phyloP scores from a whole-genome alignment of 1,140 invertebrate genomes.

The Lanistes nyassanus region DNA sequence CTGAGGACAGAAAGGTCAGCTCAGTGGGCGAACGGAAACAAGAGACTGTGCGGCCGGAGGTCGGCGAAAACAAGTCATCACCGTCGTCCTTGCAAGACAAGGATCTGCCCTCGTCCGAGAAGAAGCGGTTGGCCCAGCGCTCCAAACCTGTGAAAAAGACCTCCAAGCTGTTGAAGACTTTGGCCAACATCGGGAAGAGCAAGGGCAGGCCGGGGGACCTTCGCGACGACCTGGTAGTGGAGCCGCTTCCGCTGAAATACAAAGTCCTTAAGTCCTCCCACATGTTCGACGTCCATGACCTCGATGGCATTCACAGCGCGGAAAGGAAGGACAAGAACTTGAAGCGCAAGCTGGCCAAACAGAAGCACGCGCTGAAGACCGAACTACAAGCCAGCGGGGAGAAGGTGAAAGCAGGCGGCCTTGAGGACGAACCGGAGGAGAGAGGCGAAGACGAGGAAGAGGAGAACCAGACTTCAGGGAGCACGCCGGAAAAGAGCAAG shows the following conservation, averaged over 20 bases:
- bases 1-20: slow-evolving; percentile 14
- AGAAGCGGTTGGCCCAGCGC: not conserved
- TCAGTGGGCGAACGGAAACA: not conserved
- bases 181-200: not conserved
- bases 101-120: not conserved
- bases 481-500: slow-evolving; percentile 13
- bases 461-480: not conserved
- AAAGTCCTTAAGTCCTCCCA: no score
- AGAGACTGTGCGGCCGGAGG: not conserved
- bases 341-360: not conserved
- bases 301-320: no score
- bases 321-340: not conserved
- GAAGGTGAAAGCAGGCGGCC: not conserved
- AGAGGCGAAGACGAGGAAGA: not conserved
- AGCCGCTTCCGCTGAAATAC: no score
- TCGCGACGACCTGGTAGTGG: no score
- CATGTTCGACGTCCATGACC: no score
- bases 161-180: slow-evolving; percentile 8
- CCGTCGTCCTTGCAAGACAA: not conserved
- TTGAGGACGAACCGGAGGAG: slow-evolving; percentile 2
- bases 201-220: no score
- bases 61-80: slow-evolving; percentile 1
- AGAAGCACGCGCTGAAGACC: not conserved
- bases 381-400: not conserved
- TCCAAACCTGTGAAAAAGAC: not conserved